These are phyloP conservation scores for Penaeus indicus DNA, from an alignment of 1,140 invertebrate species.

Conservation along the genomic window DNA sequence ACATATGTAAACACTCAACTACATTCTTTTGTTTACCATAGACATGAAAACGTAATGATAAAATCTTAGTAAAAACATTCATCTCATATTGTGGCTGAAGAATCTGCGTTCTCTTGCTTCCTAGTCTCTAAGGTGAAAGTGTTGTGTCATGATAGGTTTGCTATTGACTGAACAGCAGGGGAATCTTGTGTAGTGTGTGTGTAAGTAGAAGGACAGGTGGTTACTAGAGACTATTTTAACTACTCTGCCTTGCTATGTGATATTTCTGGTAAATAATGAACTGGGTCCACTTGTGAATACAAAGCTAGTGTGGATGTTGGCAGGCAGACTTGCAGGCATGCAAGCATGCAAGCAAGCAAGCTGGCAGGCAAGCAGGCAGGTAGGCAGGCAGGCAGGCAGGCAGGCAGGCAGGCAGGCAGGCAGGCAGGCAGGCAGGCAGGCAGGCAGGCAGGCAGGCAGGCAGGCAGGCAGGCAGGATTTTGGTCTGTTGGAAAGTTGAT, in stretches of 20 bases:
- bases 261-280: constrained; percentile 58
- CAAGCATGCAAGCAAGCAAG: no score
- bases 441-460: constrained; percentile 14
- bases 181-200: constrained; percentile 18
- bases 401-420: no score
- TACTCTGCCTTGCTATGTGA: constrained; percentile 65
- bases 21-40: no score
- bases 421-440: no score
- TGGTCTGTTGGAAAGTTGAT: background rate
- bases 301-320: constrained; percentile 49
- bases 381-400: no score
- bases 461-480: no score
- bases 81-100: constrained; percentile 56
- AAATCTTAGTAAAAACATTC: no score
- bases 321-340: constrained; percentile 4
- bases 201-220: constrained; percentile 58
- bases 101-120: constrained; percentile 50
- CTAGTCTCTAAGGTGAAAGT: constrained; percentile 49
- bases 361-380: no score
- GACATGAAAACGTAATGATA: no score
- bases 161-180: background rate
- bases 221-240: constrained; percentile 60
- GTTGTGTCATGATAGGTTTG: constrained; percentile 1
- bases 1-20: no score
- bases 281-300: constrained; percentile 60